These are phyloP conservation scores for Rhorus exstirpatorius DNA, from an alignment of 2,888 invertebrate species.

Conservation along the genomic window DNA sequence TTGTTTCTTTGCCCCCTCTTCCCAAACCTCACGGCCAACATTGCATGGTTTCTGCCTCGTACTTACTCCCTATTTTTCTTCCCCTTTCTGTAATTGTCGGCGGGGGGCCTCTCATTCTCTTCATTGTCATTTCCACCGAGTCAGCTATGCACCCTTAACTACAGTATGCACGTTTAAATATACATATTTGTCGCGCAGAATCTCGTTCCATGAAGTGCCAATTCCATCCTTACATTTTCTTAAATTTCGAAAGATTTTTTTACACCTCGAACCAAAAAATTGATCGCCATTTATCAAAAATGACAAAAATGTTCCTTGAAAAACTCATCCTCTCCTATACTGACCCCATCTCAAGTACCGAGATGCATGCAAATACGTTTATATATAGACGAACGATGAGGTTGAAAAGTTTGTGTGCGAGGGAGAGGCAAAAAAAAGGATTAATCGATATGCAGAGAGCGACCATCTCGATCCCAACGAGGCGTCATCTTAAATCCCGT, in stretches of 20 bases:
- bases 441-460: constrained; percentile 21
- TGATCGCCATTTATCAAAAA: too few species aligned
- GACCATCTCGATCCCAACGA: constrained; percentile 45
- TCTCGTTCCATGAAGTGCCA: too few species aligned
- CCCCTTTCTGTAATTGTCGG: constrained; percentile 55
- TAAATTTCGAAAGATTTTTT: not conserved
- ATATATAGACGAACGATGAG: not conserved
- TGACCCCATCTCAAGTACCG: too few species aligned
- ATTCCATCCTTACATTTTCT: not conserved
- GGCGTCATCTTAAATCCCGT: constrained; percentile 52
- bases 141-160: constrained; percentile 45
- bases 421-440: constrained; percentile 7
- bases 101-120: constrained; percentile 16
- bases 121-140: constrained; percentile 54
- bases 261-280: too few species aligned
- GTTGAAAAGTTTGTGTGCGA: constrained; percentile 27
- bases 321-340: too few species aligned
- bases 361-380: too few species aligned
- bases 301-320: too few species aligned
- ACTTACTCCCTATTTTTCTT: constrained; percentile 21
- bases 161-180: constrained; percentile 21
- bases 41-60: constrained; percentile 29
- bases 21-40: constrained; percentile 13
- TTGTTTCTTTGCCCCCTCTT: constrained; percentile 16
- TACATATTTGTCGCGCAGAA: not conserved